phyloP scores from a whole-genome alignment of 2,797 vertebrate species.

The Rhynchotus rufescens region DNA sequence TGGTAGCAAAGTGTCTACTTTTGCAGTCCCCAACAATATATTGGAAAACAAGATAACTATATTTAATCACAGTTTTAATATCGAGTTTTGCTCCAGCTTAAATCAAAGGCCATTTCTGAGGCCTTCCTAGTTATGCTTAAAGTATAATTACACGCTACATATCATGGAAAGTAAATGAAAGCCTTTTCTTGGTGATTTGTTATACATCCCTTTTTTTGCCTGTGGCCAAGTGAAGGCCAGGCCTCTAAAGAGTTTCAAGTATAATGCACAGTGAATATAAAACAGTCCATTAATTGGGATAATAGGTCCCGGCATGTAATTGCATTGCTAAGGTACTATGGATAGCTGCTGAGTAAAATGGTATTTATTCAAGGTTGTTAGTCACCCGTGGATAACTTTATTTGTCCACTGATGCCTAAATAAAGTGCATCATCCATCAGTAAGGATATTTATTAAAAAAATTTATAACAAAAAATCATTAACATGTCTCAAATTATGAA shows the following conservation, averaged over 20 bases:
- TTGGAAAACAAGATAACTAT: slow-evolving; percentile 42
- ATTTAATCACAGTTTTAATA: slow-evolving; percentile 64
- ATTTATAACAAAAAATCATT: slow-evolving; percentile 82
- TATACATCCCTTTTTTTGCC: slow-evolving; percentile 78
- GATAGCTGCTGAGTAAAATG: slow-evolving; percentile 81
- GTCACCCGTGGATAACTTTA: slow-evolving; percentile 88
- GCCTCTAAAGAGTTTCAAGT: slow-evolving; percentile 80
- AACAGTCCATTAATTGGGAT: slow-evolving; percentile 90
- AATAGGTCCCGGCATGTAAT: slow-evolving; percentile 88
- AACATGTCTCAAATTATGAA: slow-evolving; percentile 81
- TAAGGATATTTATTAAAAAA: slow-evolving; percentile 80
- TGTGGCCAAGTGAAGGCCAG: slow-evolving; percentile 78
- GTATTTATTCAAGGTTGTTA: slow-evolving; percentile 88
- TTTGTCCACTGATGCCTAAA: slow-evolving; percentile 85
- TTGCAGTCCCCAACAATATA: slow-evolving; percentile 29
- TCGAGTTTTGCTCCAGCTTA: slow-evolving; percentile 66
- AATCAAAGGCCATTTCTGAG: slow-evolving; percentile 77
- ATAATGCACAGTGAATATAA: slow-evolving; percentile 85
- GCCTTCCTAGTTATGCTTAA: slow-evolving; percentile 70
- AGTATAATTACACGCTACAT: slow-evolving; percentile 79
- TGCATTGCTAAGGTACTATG: slow-evolving; percentile 85
- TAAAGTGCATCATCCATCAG: slow-evolving; percentile 79
- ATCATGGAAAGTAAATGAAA: slow-evolving; percentile 82
- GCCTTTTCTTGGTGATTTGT: slow-evolving; percentile 79
- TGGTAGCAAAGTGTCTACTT: slow-evolving; percentile 15